phyloP scores from a whole-genome alignment of 2,113 vertebrate genomes.

The Bucco capensis region DNA sequence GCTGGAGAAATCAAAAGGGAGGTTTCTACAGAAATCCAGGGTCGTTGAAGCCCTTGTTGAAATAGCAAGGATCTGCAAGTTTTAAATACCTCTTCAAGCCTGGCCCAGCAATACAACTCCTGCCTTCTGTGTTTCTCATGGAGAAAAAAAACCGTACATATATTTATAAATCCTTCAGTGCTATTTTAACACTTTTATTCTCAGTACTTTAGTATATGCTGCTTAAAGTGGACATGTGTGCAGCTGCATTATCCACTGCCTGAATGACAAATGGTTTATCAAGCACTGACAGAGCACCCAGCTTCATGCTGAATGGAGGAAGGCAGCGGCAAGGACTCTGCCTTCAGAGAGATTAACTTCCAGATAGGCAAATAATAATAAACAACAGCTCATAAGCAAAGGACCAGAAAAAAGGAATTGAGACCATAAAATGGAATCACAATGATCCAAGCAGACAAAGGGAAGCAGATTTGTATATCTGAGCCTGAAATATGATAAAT shows the following conservation, averaged over 20 bases:
- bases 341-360: slow-evolving; percentile 62
- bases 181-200: slow-evolving; percentile 53
- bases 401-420: slow-evolving; percentile 19
- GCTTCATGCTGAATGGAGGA: slow-evolving; percentile 7
- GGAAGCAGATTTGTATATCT: slow-evolving; percentile 41
- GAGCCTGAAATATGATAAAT: slow-evolving; percentile 52
- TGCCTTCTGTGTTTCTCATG: background rate
- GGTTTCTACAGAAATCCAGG: background rate
- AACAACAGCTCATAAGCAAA: slow-evolving; percentile 40
- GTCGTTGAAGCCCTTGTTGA: background rate
- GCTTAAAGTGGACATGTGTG: slow-evolving; percentile 43
- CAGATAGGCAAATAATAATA: slow-evolving; percentile 61
- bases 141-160: background rate
- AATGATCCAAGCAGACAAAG: slow-evolving; percentile 6
- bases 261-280: slow-evolving; percentile 63
- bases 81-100: background rate
- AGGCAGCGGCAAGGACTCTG: slow-evolving; percentile 31
- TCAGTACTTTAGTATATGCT: slow-evolving; percentile 12
- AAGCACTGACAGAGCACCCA: slow-evolving; percentile 31
- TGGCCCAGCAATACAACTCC: background rate
- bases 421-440: slow-evolving; percentile 20
- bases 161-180: slow-evolving; percentile 29
- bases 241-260: slow-evolving; percentile 32
- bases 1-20: background rate
- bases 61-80: background rate